Percentiles rank a stretch among this genome's conserved stretches.
phyloP scores from a whole-genome alignment of 2,888 invertebrate genomes.

The Flexamia atlantica region DNA sequence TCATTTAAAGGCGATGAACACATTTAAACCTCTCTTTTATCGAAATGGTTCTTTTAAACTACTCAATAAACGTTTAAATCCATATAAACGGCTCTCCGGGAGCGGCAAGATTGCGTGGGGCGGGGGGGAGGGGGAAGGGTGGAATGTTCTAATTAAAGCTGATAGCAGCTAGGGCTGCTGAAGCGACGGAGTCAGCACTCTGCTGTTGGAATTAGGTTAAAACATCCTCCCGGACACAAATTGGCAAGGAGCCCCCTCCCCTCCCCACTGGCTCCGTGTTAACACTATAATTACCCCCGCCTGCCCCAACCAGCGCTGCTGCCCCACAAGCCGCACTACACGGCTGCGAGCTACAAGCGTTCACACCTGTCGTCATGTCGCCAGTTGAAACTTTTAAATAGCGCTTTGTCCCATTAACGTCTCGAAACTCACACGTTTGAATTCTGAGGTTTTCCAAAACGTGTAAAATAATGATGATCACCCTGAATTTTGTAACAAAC shows the following conservation, averaged over 20 bases:
- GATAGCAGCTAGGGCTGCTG: slow-evolving; percentile 15
- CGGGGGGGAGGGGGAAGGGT: neutral
- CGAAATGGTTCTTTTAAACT: neutral
- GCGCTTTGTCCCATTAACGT: too few relatives aligned
- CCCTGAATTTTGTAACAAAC: too few relatives aligned
- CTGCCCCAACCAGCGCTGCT: neutral
- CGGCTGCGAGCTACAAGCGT: neutral
- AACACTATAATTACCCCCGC: slow-evolving; percentile 31
- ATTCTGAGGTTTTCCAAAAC: too few relatives aligned
- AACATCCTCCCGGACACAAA: slow-evolving; percentile 53
- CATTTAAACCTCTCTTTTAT: too few relatives aligned
- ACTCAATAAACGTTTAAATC: slow-evolving; percentile 3
- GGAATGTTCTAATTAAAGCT: slow-evolving; percentile 51
- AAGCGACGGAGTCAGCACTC: slow-evolving; percentile 48
- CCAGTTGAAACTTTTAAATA: too few relatives aligned
- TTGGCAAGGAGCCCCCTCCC: slow-evolving; percentile 44
- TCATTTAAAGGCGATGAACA: too few relatives aligned
- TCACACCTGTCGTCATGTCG: too few relatives aligned
- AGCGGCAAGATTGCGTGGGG: neutral
- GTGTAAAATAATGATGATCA: too few relatives aligned
- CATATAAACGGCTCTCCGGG: neutral
- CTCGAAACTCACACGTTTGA: too few relatives aligned
- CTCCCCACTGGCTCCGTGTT: neutral
- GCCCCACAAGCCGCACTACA: slow-evolving; percentile 27
- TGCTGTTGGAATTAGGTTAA: slow-evolving; percentile 48